These are phyloP conservation scores for Myotis myotis DNA, from an alignment of 2,797 vertebrate species.

Conservation along the genomic window DNA sequence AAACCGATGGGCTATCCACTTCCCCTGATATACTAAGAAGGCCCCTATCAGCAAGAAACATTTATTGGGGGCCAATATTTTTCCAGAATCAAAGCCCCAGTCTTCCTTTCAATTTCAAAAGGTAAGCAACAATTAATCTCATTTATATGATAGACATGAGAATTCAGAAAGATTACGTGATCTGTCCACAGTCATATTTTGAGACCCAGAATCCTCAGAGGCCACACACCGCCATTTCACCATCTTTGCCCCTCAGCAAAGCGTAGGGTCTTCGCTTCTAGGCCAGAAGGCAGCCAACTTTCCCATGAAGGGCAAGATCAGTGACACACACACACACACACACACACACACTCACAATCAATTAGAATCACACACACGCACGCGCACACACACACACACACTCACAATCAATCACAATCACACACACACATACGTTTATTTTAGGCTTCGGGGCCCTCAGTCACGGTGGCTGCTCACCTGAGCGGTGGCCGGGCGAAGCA, in stretches of 20 bases:
- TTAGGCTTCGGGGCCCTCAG: background rate
- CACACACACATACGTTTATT: background rate
- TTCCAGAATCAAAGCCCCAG: background rate
- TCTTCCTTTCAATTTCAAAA: background rate
- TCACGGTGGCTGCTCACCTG: background rate
- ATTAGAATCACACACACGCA: background rate
- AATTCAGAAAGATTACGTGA: background rate
- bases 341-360: too few relatives aligned
- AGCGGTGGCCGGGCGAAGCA: background rate
- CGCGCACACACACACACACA: background rate
- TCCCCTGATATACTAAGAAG: background rate
- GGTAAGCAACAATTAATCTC: background rate
- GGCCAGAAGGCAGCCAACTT: background rate
- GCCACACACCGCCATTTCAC: background rate
- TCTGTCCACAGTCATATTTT: background rate
- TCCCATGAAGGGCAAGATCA: background rate
- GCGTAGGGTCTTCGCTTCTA: background rate
- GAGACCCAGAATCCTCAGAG: background rate
- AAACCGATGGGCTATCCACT: background rate
- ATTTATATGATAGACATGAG: background rate
- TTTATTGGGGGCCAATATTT: background rate
- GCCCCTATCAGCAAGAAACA: background rate
- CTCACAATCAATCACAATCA: too few relatives aligned
- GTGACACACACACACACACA: background rate
- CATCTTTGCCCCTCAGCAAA: background rate